These are phyloP conservation scores for Valencia hispanica DNA, from an alignment of 2,797 vertebrate species.

Conservation along the genomic window DNA sequence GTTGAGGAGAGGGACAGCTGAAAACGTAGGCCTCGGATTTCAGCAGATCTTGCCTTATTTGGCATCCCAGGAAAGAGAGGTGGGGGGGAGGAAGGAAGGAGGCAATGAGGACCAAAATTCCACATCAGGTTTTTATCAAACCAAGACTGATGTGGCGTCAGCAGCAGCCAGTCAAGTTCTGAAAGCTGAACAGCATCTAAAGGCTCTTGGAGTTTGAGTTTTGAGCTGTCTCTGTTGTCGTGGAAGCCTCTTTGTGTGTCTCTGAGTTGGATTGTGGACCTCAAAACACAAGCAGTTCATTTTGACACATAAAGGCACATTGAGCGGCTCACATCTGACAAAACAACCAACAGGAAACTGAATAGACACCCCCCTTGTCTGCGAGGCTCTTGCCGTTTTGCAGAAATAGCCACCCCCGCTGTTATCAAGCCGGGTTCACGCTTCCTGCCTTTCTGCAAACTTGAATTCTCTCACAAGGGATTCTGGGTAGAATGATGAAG, in stretches of 20 bases:
- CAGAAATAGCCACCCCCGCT: conserved; percentile 65
- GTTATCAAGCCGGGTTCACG: conserved; percentile 68
- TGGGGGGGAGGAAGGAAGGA: conserved; percentile 52
- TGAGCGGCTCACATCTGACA: conserved; percentile 69
- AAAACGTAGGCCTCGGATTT: conserved; percentile 35
- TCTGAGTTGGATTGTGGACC: conserved; percentile 13
- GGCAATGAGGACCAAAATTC: conserved; percentile 63
- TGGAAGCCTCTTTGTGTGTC: conserved; percentile 29
- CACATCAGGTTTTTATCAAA: conserved; percentile 77
- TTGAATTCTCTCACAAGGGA: conserved; percentile 23
- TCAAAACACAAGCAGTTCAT: conserved; percentile 57
- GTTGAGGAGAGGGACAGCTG: conserved; percentile 25
- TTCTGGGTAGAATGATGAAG: conserved; percentile 49
- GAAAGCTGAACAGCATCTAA: conserved; percentile 6
- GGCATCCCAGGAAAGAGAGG: conserved; percentile 38
- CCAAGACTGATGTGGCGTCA: conserved; percentile 50
- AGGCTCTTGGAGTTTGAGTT: neutral
- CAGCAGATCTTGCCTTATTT: conserved; percentile 76
- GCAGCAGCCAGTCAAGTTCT: conserved; percentile 30
- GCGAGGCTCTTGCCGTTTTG: conserved; percentile 27
- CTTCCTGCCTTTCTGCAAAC: conserved; percentile 70
- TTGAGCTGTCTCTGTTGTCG: neutral
- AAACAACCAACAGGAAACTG: conserved; percentile 71
- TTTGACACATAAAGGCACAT: conserved; percentile 68
- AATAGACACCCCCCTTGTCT: conserved; percentile 72